Percentiles rank a stretch among this genome's conserved stretches.
These are phyloP conservation scores for Phataginus tricuspis DNA, from an alignment of 2,797 vertebrate species.

Conservation along the genomic window DNA sequence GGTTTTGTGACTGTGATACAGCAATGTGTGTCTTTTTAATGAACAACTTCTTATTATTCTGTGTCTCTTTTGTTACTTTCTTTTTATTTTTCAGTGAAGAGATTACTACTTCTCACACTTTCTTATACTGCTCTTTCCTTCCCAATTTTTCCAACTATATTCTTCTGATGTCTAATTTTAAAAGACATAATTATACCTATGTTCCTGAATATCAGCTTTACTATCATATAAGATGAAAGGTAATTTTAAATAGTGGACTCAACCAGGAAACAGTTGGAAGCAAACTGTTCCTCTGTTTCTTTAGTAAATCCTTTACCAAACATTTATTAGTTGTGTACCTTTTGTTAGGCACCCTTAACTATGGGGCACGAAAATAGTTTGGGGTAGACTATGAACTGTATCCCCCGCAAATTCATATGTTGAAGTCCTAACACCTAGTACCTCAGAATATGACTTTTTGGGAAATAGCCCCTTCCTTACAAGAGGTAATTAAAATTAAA, in stretches of 20 bases:
- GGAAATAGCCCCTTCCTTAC: background rate
- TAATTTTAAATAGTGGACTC: background rate
- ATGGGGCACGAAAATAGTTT: background rate
- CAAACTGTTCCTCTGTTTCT: background rate
- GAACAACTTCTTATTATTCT: background rate
- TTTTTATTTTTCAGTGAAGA: background rate
- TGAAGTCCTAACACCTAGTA: background rate
- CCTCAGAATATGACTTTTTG: background rate
- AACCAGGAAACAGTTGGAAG: background rate
- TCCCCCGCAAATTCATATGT: background rate
- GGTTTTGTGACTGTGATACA: background rate
- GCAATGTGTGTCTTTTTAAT: background rate
- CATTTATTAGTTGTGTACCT: background rate
- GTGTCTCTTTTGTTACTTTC: background rate
- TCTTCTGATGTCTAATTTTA: background rate
- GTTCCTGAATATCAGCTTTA: background rate
- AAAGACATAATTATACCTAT: background rate
- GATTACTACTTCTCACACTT: background rate
- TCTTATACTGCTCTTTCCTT: background rate
- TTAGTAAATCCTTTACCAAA: background rate
- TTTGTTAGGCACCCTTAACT: background rate
- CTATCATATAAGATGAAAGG: background rate
- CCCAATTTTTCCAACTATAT: background rate
- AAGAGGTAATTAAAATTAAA: background rate
- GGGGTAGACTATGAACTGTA: background rate